phyloP scores from a whole-genome alignment of 1,140 invertebrate species.

The Cherax quadricarinatus region DNA sequence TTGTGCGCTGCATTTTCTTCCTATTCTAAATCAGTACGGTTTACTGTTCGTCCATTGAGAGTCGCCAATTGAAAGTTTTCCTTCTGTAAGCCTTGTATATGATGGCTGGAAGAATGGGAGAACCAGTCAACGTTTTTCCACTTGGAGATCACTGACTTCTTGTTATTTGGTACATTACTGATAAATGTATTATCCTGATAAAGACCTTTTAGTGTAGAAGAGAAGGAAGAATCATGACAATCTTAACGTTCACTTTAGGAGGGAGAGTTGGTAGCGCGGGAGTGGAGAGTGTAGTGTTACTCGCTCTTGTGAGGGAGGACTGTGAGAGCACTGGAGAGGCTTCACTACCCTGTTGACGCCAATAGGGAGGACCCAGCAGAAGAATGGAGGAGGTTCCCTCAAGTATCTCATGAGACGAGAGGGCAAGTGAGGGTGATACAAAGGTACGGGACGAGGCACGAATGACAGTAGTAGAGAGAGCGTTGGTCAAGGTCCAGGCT shows the following conservation, averaged over 20 bases:
- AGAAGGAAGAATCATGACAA: neutral
- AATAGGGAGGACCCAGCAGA: slow-evolving; percentile 3
- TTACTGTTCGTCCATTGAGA: neutral
- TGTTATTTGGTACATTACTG: neutral
- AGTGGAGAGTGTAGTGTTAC: neutral
- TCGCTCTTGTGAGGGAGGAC: neutral
- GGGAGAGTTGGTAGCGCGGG: neutral
- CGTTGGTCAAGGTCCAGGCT: neutral
- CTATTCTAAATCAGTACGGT: neutral
- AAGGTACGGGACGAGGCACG: neutral
- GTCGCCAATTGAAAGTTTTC: neutral
- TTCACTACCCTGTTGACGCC: slow-evolving; percentile 5
- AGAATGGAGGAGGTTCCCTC: slow-evolving; percentile 1
- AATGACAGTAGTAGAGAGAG: neutral
- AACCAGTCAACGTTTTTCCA: neutral
- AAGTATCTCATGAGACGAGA: neutral
- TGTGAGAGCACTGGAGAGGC: neutral
- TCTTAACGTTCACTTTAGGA: neutral
- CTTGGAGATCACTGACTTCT: neutral
- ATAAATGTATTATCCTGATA: neutral
- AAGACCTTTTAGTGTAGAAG: neutral
- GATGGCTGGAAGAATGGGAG: neutral
- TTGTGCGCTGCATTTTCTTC: neutral
- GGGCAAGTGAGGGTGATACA: neutral
- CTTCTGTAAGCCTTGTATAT: neutral